phyloP scores from a whole-genome alignment of 2,797 vertebrate genomes.

The Gallinago stenura region DNA sequence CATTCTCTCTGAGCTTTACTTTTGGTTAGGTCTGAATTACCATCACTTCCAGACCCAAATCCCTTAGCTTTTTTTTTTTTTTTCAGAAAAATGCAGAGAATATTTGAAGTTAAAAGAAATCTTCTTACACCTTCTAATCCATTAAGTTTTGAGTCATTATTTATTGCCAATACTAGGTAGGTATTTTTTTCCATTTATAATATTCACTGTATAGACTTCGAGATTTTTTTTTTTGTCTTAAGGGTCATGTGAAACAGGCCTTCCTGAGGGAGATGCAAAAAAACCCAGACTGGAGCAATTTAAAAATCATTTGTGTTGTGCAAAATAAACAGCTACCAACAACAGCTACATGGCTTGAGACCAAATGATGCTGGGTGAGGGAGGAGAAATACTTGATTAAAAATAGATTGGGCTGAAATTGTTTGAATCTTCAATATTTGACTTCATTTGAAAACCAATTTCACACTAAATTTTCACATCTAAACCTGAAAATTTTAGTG shows the following conservation, averaged over 20 bases:
- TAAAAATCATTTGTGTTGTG: rapidly evolving
- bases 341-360: not conserved
- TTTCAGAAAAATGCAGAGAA: not conserved
- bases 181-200: not conserved
- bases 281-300: not conserved
- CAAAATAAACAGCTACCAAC: not conserved
- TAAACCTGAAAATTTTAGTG: not conserved
- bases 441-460: not conserved
- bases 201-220: not conserved
- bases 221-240: not conserved
- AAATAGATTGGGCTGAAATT: not conserved
- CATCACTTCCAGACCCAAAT: not conserved
- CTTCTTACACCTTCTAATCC: not conserved
- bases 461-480: not conserved
- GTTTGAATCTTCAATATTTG: not conserved
- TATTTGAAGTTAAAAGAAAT: not conserved
- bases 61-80: not conserved
- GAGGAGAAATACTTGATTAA: not conserved
- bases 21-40: not conserved
- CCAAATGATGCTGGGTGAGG: not conserved
- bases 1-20: not conserved
- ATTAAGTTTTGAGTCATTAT: not conserved
- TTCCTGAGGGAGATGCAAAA: not conserved
- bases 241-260: not conserved
- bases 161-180: not conserved